phyloP scores from a whole-genome alignment of 2,888 invertebrate species.

The Ophonus ardosiacus region DNA sequence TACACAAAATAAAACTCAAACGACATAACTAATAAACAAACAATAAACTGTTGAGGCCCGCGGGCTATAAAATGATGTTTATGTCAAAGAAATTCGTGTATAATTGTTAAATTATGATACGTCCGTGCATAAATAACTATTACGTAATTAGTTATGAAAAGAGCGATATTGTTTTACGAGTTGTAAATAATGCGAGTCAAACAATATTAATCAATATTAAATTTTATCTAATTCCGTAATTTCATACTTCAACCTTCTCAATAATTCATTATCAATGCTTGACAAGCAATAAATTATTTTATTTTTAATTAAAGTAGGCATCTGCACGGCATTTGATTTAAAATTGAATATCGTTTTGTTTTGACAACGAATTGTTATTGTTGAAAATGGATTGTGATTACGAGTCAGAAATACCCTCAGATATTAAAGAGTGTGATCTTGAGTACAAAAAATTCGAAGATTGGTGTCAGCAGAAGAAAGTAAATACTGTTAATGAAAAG shows the following conservation, averaged over 20 bases:
- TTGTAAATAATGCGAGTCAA: background rate
- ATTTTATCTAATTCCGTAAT: slow-evolving; percentile 2
- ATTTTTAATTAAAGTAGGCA: background rate
- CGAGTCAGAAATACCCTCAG: background rate
- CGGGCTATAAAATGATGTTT: too few relatives aligned
- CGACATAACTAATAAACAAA: too few relatives aligned
- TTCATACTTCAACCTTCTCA: background rate
- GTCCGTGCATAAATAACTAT: too few relatives aligned
- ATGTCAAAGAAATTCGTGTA: too few relatives aligned
- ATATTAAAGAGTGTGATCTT: background rate
- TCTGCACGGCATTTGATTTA: background rate
- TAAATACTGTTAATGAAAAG: slow-evolving; percentile 25
- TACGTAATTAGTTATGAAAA: background rate
- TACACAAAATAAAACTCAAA: too few relatives aligned
- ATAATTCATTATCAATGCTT: background rate
- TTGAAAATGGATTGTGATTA: background rate
- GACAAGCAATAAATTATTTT: background rate
- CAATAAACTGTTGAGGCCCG: too few relatives aligned
- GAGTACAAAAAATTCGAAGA: slow-evolving; percentile 30
- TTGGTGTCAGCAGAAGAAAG: slow-evolving; percentile 6
- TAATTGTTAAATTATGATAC: too few relatives aligned
- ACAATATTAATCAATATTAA: background rate
- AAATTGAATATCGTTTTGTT: background rate
- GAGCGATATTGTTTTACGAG: background rate
- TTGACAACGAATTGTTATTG: background rate